Base-by-base conservation (phyloP, 2,113 vertebrate species). In the Elachura formosa region DNA sequence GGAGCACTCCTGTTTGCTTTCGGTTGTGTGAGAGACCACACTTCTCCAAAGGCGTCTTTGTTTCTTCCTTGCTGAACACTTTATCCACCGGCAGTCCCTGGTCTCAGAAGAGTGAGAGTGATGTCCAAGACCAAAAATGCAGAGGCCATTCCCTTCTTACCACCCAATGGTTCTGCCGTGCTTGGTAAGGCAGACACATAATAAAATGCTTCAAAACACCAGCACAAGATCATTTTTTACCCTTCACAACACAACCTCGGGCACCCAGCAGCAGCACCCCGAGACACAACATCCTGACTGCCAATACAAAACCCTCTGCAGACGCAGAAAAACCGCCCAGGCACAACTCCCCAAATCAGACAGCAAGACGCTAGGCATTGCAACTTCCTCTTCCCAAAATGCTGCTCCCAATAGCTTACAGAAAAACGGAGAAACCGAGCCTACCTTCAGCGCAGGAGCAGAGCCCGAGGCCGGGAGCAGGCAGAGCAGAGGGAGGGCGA, bases 81-180 rank as follows among this genome's bases (percentile, higher is more conserved):
- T 43, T 21, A 25, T 28, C 13, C 20, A n/a, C 38, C 34, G 36
- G 16, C 13, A 78, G 14, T 11, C 62, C 38, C 26, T 16, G 8
- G 5, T 45, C 68, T 77, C 58, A 74, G 41, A 31, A 68, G 5
- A n/a, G n/a, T n/a, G n/a, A n/a, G n/a, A 12, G 7, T 9, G 40
- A 41, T 0, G 0, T 14, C 31, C 0, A 0, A 66, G 31, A 26
- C 46, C 49, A 41, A 36, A 56, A 28, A 18, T 0, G 0, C 36
- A 41, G 45, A 64, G 9, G 4, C 24, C 54, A 33, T 19, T n/a
- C 26, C 56, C 15, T 56, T 24, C 38, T 49, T 56, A 19, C 24
- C 40, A 43, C 28, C 19, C 3, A 1, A 7, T 12, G 5, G 12
- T 9, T 56, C 56, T 68, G 18, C 58, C 38, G 31, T 10, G 11